Evolutionary conservation across 1,140 invertebrate genomes (phyloP), one percentile per base, ranked within the genome.

Genomic region (Helicoverpa zea): DNA sequence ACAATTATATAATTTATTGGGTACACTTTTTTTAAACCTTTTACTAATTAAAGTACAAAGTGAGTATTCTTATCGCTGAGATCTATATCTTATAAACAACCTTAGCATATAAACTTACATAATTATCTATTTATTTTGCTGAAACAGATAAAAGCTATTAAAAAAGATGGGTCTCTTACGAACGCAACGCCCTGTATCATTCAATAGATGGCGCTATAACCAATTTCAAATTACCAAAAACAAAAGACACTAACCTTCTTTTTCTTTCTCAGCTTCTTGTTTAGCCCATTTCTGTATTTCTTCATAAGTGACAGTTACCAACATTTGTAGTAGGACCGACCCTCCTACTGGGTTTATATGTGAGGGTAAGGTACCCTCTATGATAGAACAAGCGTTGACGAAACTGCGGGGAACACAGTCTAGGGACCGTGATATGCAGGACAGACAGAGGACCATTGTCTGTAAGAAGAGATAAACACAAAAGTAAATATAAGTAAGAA

Each of bases 391-490:
- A 0, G 96, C 94, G 77, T 95, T 95, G 3, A 96, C 88, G 14
- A 97, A 88, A 0, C 95, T 92, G 30, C 95, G 92, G 0, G 97
- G 96, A 10, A 97, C 84, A 80, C 96, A 97, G 81, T 97, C 96
- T 87, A 96, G 96, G 3, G 97, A 94, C 85, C 97, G 96, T 0
- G 96, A 96, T 64, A 97, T 96, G 84, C 97, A 97, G 0, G 96
- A 96, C n/a, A 98, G 89, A 13, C 97, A 96, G 35, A 97, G 91
- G 0, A 97, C 97, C 96, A 97, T 97, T 12, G 97, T 96, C 95
- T 95, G 87, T 29, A 91, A 92, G 35, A 78, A 78, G 16, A n/a
- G n/a, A n/a, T n/a, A n/a, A n/a, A n/a, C n/a, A n/a, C n/a, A n/a
- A n/a, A n/a, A n/a, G n/a, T n/a, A n/a, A n/a, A n/a, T n/a, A n/a